Percentiles rank a stretch among this genome's conserved stretches.
Evolutionary conservation across 2,797 vertebrate species (phyloP).

Genomic region (Falco berigora): DNA sequence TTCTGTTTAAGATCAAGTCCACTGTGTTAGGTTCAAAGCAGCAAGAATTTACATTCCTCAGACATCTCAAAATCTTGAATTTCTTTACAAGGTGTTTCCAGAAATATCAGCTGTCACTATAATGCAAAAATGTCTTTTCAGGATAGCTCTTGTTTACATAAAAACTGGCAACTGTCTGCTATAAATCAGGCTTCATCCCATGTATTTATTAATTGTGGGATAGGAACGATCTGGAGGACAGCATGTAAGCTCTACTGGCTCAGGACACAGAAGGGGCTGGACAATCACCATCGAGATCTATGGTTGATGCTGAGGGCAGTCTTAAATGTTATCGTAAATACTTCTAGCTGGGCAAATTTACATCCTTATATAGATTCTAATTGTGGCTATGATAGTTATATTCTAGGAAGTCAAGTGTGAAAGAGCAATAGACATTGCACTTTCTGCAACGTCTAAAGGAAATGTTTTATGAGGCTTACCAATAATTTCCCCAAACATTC

Average conservation of each 20-base stretch:
- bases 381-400: background rate
- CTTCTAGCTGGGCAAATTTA: background rate
- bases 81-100: background rate
- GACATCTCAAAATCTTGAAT: background rate
- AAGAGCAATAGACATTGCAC: background rate
- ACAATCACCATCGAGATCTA: background rate
- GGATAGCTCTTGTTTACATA: background rate
- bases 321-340: background rate
- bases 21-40: background rate
- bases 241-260: background rate
- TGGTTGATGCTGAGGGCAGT: background rate
- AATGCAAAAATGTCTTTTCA: background rate
- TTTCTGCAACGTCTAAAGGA: background rate
- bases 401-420: background rate
- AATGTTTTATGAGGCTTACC: background rate
- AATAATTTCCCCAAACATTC: background rate
- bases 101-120: background rate
- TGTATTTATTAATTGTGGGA: background rate
- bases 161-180: background rate
- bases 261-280: background rate
- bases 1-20: background rate
- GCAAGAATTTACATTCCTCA: background rate
- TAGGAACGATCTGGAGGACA: background rate
- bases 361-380: background rate
- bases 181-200: background rate